These are phyloP conservation scores for Patella depressa DNA, from an alignment of 2,888 invertebrate genomes.

Conservation along the genomic window DNA sequence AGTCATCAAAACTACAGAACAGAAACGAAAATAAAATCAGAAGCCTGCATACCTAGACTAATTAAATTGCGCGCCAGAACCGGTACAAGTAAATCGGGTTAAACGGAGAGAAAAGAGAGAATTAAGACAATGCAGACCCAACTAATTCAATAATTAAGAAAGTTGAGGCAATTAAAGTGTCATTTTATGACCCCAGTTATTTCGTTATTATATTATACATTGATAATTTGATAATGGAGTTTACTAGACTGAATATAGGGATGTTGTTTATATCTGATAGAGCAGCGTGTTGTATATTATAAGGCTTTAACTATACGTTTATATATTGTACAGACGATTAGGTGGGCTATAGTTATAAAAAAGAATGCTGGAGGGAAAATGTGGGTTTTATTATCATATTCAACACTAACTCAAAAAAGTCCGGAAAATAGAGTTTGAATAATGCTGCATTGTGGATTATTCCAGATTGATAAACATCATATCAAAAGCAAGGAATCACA, in stretches of 20 bases:
- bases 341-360: too few species aligned
- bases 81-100: conserved; percentile 2
- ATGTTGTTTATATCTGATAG: too few species aligned
- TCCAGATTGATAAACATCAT: too few species aligned
- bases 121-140: conserved; percentile 7
- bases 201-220: conserved; percentile 5
- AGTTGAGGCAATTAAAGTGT: conserved; percentile 7
- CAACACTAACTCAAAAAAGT: too few species aligned
- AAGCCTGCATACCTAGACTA: conserved; percentile 9
- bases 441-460: too few species aligned
- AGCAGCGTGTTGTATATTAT: too few species aligned
- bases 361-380: too few species aligned
- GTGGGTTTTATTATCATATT: too few species aligned
- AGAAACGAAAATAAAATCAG: conserved; percentile 10
- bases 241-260: not conserved
- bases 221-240: not conserved
- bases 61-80: not conserved
- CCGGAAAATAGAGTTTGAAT: too few species aligned
- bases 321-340: too few species aligned
- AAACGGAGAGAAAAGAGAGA: conserved; percentile 9
- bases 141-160: conserved; percentile 7
- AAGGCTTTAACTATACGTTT: too few species aligned
- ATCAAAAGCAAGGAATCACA: too few species aligned
- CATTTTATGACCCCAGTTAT: conserved; percentile 7
- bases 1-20: not conserved